These are phyloP conservation scores for Drosophila anceps DNA, from an alignment of 2,888 invertebrate genomes.

Conservation along the genomic window DNA sequence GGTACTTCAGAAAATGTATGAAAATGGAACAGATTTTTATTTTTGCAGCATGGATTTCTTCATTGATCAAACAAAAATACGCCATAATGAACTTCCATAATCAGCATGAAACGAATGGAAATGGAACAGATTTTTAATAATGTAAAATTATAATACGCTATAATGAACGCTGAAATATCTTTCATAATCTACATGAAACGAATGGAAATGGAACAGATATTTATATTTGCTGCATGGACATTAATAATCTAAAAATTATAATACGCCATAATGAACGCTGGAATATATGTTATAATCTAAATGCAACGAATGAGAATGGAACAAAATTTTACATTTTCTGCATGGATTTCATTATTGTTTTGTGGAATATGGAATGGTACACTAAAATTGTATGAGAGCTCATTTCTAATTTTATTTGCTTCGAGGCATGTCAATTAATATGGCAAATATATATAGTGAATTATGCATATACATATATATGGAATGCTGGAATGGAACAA, in stretches of 20 bases:
- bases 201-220: neutral
- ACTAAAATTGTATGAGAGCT: neutral
- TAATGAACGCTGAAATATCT: neutral
- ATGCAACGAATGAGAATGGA: neutral
- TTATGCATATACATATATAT: neutral
- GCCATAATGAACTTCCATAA: neutral
- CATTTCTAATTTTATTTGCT: neutral
- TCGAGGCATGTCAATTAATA: neutral
- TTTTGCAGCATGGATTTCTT: neutral
- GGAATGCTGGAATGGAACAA: slow-evolving; percentile 7
- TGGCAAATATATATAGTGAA: neutral
- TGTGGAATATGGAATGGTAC: neutral
- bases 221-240: neutral
- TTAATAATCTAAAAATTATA: neutral
- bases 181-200: neutral
- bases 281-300: neutral
- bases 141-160: neutral
- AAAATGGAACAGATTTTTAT: neutral
- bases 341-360: neutral
- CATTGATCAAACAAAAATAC: neutral
- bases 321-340: neutral
- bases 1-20: neutral
- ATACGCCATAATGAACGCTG: neutral
- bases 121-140: neutral
- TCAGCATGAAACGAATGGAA: neutral